Evolutionary conservation across 30 jellyfish, hydroid and myxozoan species (phyloP).

Genomic region (Turritopsis rubra): DNA sequence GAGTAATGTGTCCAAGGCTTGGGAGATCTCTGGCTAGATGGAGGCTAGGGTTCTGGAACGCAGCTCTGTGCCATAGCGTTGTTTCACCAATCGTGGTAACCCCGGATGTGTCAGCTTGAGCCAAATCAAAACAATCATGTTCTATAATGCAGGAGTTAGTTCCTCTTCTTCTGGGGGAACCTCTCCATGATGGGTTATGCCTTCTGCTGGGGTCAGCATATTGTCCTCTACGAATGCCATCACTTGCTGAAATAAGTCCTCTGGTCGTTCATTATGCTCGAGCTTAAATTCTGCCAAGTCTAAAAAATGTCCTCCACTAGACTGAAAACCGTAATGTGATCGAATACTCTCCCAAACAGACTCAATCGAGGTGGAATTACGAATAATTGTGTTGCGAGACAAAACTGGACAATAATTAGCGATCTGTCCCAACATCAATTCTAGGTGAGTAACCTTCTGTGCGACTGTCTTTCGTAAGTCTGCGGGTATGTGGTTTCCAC

Average conservation of each 20-base stretch:
- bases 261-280: conserved; percentile 24
- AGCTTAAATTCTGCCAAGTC: conserved; percentile 19
- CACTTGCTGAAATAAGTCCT: conserved; percentile 39
- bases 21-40: conserved; percentile 38
- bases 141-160: conserved; percentile 30
- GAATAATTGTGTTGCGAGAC: conserved; percentile 21
- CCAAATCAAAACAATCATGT: conserved; percentile 30
- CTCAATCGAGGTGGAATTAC: conserved; percentile 18
- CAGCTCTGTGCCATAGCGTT: conserved; percentile 40
- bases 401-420: conserved; percentile 12
- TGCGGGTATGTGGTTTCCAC: background rate
- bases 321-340: conserved; percentile 22
- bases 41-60: conserved; percentile 36
- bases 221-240: conserved; percentile 39
- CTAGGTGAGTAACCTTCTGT: conserved; percentile 23
- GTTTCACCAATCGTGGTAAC: conserved; percentile 14
- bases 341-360: conserved; percentile 16
- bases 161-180: conserved; percentile 22
- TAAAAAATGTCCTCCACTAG: conserved; percentile 26
- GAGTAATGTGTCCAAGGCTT: conserved; percentile 20
- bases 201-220: conserved; percentile 18
- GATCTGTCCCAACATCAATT: conserved; percentile 26
- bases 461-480: background rate
- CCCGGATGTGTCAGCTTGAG: conserved; percentile 21
- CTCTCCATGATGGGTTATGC: conserved; percentile 26